Conservation (phyloP, 1,140 invertebrate genomes). For the Plutomurus gul region DNA sequence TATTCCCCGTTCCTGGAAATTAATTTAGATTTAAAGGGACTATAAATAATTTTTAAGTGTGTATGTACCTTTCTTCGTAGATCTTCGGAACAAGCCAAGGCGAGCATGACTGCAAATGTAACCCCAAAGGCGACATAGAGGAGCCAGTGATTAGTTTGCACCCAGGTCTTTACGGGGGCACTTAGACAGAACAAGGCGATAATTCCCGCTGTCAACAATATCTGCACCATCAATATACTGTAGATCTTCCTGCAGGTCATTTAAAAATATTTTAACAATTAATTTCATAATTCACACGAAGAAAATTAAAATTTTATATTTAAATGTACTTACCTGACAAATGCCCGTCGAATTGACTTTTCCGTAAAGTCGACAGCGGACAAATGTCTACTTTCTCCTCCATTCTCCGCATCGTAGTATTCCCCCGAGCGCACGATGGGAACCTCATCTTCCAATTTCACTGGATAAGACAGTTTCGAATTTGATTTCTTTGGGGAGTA, state of each 20-base stretch:
- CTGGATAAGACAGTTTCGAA: conserved; percentile 17
- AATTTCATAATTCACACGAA: background rate
- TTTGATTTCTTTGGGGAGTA: background rate
- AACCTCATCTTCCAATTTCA: conserved; percentile 24
- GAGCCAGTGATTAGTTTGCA: conserved; percentile 55
- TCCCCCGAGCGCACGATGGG: background rate
- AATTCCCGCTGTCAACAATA: conserved; percentile 61
- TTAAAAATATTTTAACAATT: background rate
- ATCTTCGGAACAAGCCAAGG: conserved; percentile 82
- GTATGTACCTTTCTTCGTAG: conserved; percentile 77
- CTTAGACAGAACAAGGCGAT: conserved; percentile 61
- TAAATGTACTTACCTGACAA: conserved; percentile 67
- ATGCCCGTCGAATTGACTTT: conserved; percentile 72
- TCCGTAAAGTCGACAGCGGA: conserved; percentile 75
- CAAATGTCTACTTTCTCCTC: background rate
- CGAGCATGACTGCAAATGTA: conserved; percentile 74
- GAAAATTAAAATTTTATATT: background rate
- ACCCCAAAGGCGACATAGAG: conserved; percentile 70
- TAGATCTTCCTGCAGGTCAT: conserved; percentile 61
- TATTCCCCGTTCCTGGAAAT: too few species aligned
- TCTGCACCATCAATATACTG: conserved; percentile 62
- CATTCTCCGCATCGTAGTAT: conserved; percentile 8
- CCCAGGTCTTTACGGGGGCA: conserved; percentile 57
- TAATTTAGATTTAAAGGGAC: too few species aligned
- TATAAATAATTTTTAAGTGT: too few species aligned